Base-by-base conservation (phyloP, 2,888 invertebrate genomes). In the Hesperia comma region DNA sequence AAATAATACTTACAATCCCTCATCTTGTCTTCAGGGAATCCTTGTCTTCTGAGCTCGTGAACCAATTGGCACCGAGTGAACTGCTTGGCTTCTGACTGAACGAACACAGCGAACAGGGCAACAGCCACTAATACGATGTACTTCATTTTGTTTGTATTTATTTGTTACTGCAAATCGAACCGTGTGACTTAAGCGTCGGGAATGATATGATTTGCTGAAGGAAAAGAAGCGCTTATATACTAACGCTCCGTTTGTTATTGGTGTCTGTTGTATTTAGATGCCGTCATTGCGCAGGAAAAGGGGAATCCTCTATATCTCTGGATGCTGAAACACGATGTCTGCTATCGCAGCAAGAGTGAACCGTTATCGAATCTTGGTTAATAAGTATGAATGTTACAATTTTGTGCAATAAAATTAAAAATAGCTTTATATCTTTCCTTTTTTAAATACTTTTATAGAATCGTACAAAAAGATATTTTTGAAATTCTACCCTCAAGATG, bases 61-160 rank as follows among this genome's bases (percentile, higher is more conserved):
- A 84, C 85, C 53, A 88, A 68, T 6, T 78, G 79, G 61, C 88
- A 88, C 74, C 80, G 77, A 0, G 75, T 78, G 33, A 84, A 82
- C 7, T 70, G 69, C n/a, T 78, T 79, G 0, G 77, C 79, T 40
- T 83, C 76, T 4, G 74, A 71, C 7, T 71, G 68, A n/a, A 72
- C 7, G n/a, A 70, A 61, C 7, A 71, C 56, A 8, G 68, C 63
- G 0, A 74, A 63, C 5, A 71, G 14, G 15, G 70, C 46, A 6
- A 72, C 46, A 0, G 73, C 21, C 15, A 72, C 12, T 2, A 70
- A 5, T 51, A 8, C 49, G 5, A 64, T 1, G 21, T 14, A 62
- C 57, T 74, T 75, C 75, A 75, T 75, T 53, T 58, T 66, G 33
- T 54, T 21, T 26, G 10, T 19, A 5, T n/a, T n/a, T 53, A 32